These are phyloP conservation scores for Metacarcinus magister DNA, from an alignment of 2,888 invertebrate genomes.

Conservation along the genomic window DNA sequence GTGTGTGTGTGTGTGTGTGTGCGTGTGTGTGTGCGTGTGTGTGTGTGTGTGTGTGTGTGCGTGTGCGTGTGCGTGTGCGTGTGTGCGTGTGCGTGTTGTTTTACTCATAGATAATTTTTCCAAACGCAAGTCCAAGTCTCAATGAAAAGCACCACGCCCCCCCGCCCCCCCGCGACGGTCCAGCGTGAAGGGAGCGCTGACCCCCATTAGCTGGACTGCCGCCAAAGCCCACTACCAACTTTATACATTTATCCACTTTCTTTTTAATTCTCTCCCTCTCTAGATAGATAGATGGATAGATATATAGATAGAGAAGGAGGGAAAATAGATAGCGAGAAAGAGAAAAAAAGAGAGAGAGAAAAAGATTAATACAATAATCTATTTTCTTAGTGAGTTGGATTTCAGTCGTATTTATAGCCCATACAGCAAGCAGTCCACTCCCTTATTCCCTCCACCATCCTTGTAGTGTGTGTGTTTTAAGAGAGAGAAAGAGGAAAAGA, in stretches of 20 bases:
- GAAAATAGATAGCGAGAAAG: no score
- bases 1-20: conserved; percentile 17
- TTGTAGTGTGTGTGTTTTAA: no score
- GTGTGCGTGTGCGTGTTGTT: no score
- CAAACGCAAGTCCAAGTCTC: background rate
- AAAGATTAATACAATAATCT: background rate
- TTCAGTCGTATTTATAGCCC: no score
- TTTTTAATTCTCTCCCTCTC: background rate
- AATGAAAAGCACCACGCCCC: background rate
- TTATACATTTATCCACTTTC: background rate
- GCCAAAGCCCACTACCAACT: background rate
- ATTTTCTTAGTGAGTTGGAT: background rate
- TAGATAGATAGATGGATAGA: background rate
- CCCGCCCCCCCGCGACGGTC: background rate
- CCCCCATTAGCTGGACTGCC: background rate
- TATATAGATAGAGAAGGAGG: no score
- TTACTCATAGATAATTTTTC: background rate
- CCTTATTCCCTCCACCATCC: no score
- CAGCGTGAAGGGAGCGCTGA: background rate
- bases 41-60: background rate
- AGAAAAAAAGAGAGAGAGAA: background rate
- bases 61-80: no score
- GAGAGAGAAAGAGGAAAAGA: no score
- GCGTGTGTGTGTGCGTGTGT: conserved; percentile 40
- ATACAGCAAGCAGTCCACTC: no score